Base-by-base conservation (phyloP, 2,113 vertebrate genomes). In the Monarcha castaneiventris region DNA sequence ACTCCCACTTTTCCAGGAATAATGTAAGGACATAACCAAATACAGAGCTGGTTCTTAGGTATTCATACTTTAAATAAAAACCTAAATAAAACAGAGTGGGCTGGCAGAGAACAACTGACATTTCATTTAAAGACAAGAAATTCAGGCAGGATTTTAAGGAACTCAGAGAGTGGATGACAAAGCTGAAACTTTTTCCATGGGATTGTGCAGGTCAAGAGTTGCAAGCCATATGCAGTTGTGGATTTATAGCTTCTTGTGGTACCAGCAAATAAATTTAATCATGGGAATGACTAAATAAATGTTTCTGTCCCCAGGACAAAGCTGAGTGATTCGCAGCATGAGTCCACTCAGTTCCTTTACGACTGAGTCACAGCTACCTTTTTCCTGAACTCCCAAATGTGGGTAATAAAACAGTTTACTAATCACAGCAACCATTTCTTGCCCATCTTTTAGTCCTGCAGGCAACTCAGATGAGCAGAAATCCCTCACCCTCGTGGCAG, bases 41-140 rank as follows among this genome's bases (percentile, higher is more conserved):
- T 3, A 78, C 30, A 72, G 75, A 89, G 48, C 56, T 81, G 44
- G 33, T 62, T 88, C 91, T 37, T 72, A 82, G 87, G 84, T 68
- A 87, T 66, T 68, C 35, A 26, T 19, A 69, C 78, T 91, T 84
- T 30, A 96, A 96, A 95, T 84, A 94, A 94, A 89, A 76, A 85
- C 30, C 94, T 89, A 92, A 96, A 96, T 85, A 97, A 89, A 89
- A 92, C 54, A 79, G 77, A 95, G 96, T 87, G 81, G 91, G 95
- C 84, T 78, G 84, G 29, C 46, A 89, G 66, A 51, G 93, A 96
- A 81, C 64, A 87, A 95, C 58, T 52, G 75, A 73, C 78, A 89
- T 84, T 91, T 93, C 56, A 48, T 6, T 6, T 39, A 43, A 89
- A 77, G 41, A 54, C 52, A 75, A 77, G 41, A 89, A 75, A 71